Conservation (phyloP, 2,888 invertebrate species). For the Allolobophora icterica region DNA sequence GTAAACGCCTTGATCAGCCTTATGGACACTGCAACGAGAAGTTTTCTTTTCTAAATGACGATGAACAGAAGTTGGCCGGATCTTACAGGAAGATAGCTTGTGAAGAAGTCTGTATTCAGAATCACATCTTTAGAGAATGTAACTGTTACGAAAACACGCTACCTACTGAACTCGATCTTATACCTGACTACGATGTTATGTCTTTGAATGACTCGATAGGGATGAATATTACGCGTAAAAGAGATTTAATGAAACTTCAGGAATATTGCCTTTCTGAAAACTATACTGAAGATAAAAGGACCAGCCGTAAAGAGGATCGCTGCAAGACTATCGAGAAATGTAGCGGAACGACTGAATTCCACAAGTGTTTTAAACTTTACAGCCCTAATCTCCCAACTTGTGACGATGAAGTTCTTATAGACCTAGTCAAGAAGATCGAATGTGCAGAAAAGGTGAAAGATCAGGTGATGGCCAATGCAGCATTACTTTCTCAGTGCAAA, state of each 20-base stretch:
- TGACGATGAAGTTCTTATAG: not conserved
- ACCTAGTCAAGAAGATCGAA: not conserved
- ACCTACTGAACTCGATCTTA: not conserved
- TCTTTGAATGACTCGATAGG: not conserved
- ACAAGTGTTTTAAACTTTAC: not conserved
- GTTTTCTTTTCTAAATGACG: not conserved
- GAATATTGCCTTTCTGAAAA: no score
- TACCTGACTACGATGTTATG: not conserved
- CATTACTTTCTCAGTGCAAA: not conserved
- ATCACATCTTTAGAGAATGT: not conserved
- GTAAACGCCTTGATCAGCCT: not conserved
- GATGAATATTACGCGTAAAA: not conserved
- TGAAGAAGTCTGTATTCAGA: constrained; percentile 18
- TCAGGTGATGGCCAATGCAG: not conserved
- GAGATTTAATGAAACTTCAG: no score
- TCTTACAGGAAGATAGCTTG: not conserved
- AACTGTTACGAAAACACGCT: not conserved
- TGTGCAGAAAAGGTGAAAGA: not conserved
- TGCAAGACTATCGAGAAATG: not conserved
- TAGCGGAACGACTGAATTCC: not conserved
- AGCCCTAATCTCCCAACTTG: not conserved
- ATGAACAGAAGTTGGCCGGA: not conserved
- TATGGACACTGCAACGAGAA: constrained; percentile 1
- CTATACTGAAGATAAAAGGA: not conserved
- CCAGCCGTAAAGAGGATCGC: not conserved